Conservation (phyloP, 2,113 vertebrate species). For the Gymnorhina tibicen region DNA sequence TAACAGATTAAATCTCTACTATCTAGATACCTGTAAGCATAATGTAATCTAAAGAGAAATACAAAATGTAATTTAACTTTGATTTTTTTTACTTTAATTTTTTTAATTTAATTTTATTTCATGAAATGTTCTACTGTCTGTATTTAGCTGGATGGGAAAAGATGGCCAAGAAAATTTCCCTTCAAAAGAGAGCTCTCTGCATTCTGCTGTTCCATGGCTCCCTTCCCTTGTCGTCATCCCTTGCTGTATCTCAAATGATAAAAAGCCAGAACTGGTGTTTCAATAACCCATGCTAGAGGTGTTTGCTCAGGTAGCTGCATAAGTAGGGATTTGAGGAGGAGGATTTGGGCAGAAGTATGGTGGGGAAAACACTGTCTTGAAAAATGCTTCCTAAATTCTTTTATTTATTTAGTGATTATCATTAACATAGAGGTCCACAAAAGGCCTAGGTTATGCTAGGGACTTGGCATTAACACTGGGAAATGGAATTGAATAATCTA, state of each 20-base stretch:
- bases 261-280: background rate
- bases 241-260: background rate
- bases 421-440: background rate
- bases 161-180: background rate
- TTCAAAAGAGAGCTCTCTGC: background rate
- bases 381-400: background rate
- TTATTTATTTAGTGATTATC: background rate
- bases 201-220: background rate
- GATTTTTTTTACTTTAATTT: background rate
- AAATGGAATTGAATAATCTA: background rate
- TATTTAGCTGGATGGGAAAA: background rate
- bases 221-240: background rate
- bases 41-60: background rate
- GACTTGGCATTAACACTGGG: background rate
- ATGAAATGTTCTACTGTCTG: background rate
- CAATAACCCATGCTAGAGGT: background rate
- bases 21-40: background rate
- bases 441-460: background rate
- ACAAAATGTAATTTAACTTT: background rate
- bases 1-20: background rate
- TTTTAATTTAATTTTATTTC: background rate
- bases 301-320: background rate
- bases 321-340: background rate
- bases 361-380: background rate
- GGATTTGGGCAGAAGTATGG: background rate